Conservation (phyloP, 2,113 vertebrate genomes). For the Microcebus griseorufus region DNA sequence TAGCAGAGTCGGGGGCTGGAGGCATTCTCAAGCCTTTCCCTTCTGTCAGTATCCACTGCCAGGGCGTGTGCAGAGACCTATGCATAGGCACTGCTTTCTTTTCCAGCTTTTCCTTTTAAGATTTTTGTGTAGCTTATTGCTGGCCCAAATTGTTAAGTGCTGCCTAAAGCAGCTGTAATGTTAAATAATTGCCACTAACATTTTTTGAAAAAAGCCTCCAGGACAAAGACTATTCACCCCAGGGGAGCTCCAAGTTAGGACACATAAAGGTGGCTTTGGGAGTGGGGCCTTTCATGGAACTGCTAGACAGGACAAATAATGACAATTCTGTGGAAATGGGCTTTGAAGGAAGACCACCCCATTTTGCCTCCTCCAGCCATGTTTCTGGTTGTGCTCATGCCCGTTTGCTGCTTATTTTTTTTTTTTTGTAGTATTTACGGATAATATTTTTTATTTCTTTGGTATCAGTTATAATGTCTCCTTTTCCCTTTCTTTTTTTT, state of each 20-base stretch:
- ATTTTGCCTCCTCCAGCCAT: neutral
- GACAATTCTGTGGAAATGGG: neutral
- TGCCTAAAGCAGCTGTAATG: neutral
- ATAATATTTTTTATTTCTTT: too few species aligned
- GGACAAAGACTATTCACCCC: neutral
- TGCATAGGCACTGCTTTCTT: neutral
- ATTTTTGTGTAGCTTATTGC: neutral
- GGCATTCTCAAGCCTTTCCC: neutral
- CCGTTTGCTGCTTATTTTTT: neutral
- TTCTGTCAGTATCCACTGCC: neutral
- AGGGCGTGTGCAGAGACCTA: too few species aligned
- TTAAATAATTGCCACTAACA: neutral
- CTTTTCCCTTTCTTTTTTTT: too few species aligned
- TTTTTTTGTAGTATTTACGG: too few species aligned
- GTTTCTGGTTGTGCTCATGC: neutral
- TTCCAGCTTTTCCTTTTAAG: neutral
- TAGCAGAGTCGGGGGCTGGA: neutral
- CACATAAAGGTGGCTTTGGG: neutral
- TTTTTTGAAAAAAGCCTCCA: neutral
- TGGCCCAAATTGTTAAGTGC: neutral
- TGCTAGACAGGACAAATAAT: neutral
- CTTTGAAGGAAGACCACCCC: rapidly evolving
- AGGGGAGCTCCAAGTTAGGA: neutral
- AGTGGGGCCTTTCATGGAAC: neutral
- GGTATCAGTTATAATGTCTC: too few species aligned